A percentile compares a stretch with the other conserved stretches of the same genome.
Conservation (phyloP, 2,797 vertebrate species). For the Xerus rutilus region DNA sequence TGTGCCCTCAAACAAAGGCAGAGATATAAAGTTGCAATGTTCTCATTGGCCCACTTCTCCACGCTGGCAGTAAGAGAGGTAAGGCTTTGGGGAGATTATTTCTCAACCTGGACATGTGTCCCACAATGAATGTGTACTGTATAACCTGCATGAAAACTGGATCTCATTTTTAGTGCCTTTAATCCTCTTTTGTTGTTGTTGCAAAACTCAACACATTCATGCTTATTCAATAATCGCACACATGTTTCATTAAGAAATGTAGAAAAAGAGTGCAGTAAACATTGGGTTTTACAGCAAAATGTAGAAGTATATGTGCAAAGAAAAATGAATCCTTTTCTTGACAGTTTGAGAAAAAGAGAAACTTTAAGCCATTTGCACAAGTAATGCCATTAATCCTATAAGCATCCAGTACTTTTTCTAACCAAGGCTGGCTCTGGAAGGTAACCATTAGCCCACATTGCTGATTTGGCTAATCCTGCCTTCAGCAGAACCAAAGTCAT, state of each 20-base stretch:
- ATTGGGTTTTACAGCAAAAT: conserved; percentile 84
- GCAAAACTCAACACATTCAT: conserved; percentile 84
- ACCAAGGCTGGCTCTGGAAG: background rate
- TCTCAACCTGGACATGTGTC: background rate
- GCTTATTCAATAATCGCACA: conserved; percentile 86
- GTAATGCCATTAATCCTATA: too few species aligned
- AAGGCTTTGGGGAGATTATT: background rate
- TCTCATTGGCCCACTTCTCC: background rate
- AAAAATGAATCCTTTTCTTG: conserved; percentile 79
- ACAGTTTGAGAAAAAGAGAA: conserved; percentile 78
- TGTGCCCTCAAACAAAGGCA: background rate
- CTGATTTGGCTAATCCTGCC: background rate
- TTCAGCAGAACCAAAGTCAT: background rate
- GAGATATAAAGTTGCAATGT: background rate
- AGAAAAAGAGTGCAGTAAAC: conserved; percentile 83
- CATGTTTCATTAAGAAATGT: conserved; percentile 85
- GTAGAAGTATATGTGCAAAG: conserved; percentile 75
- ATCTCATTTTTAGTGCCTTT: background rate
- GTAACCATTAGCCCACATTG: background rate
- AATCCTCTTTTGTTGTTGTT: background rate
- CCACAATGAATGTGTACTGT: background rate
- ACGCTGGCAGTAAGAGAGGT: background rate
- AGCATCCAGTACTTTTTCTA: background rate
- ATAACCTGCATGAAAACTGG: background rate
- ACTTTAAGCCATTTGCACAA: conserved; percentile 64